Evolutionary conservation across 2,888 invertebrate species (phyloP).

Genomic region (Drosophila paramelanica): DNA sequence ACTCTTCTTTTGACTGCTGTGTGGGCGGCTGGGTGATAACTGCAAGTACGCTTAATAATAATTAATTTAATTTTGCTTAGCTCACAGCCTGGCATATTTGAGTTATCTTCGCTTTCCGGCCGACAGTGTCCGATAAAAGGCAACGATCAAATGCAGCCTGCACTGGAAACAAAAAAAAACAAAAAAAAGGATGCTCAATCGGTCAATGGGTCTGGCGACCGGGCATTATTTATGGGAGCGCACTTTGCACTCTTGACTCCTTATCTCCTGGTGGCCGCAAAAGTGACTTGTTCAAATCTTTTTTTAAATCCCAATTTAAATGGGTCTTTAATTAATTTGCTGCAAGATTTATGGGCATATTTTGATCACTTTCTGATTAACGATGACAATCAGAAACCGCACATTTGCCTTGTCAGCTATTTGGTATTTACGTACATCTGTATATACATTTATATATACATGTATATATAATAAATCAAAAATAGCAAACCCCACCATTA

Average conservation of each 20-base stretch:
- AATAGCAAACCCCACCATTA: neutral
- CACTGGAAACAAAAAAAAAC: conserved; percentile 23
- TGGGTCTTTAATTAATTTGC: conserved; percentile 73
- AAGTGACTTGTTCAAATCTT: conserved; percentile 48
- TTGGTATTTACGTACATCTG: neutral
- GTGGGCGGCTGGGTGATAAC: conserved; percentile 46
- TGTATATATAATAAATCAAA: neutral
- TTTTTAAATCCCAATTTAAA: conserved; percentile 50
- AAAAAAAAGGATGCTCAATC: conserved; percentile 47
- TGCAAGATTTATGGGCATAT: conserved; percentile 53
- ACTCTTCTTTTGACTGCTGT: conserved; percentile 13
- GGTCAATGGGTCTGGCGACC: conserved; percentile 6
- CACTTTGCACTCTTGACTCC: conserved; percentile 28
- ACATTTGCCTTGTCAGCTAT: conserved; percentile 10
- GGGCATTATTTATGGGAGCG: conserved; percentile 41
- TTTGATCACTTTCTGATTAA: conserved; percentile 31
- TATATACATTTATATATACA: neutral
- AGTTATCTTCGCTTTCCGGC: conserved; percentile 45
- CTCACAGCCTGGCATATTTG: neutral
- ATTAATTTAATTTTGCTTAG: conserved; percentile 14
- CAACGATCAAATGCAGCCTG: conserved; percentile 30
- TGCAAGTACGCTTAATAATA: conserved; percentile 22
- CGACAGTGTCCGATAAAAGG: conserved; percentile 28
- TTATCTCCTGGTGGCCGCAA: conserved; percentile 36
- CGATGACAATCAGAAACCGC: conserved; percentile 17